These are phyloP conservation scores for Limosa lapponica DNA, from an alignment of 2,797 vertebrate genomes.

Conservation along the genomic window DNA sequence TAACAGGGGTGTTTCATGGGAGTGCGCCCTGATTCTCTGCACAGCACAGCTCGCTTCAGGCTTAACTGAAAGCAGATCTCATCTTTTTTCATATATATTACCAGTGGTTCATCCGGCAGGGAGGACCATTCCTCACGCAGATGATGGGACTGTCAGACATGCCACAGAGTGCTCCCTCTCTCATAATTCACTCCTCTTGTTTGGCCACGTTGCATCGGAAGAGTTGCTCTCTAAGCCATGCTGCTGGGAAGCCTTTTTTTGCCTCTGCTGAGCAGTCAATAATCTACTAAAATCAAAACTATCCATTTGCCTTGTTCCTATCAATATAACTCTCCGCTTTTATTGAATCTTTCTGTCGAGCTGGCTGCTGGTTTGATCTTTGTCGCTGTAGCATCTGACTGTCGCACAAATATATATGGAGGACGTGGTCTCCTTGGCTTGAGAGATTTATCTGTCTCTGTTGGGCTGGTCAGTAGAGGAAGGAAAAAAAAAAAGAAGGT, in stretches of 20 bases:
- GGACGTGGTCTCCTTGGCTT: slow-evolving; percentile 44
- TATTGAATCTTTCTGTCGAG: slow-evolving; percentile 18
- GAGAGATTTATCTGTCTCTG: slow-evolving; percentile 43
- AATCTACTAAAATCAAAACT: slow-evolving; percentile 35
- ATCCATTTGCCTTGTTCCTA: slow-evolving; percentile 49
- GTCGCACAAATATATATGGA: slow-evolving; percentile 12
- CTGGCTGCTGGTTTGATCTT: slow-evolving; percentile 26
- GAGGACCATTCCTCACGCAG: neutral
- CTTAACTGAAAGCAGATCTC: neutral
- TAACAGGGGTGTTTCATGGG: neutral
- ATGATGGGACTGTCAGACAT: slow-evolving; percentile 7
- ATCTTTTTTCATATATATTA: neutral
- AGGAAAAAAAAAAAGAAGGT: neutral
- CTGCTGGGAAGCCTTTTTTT: slow-evolving; percentile 4
- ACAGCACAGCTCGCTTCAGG: neutral
- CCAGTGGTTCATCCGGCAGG: neutral
- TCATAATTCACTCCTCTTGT: neutral
- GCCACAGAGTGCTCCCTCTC: neutral
- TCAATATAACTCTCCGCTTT: slow-evolving; percentile 3
- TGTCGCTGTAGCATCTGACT: neutral
- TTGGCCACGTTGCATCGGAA: neutral
- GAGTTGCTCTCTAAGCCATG: neutral
- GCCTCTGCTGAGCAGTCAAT: slow-evolving; percentile 22
- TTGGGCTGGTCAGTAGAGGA: slow-evolving; percentile 44
- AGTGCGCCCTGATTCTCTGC: accelerated